Evolutionary conservation across 1,140 invertebrate genomes (phyloP), one percentile per base, ranked within the genome.

Genomic region (Ostrea denselamellosa): DNA sequence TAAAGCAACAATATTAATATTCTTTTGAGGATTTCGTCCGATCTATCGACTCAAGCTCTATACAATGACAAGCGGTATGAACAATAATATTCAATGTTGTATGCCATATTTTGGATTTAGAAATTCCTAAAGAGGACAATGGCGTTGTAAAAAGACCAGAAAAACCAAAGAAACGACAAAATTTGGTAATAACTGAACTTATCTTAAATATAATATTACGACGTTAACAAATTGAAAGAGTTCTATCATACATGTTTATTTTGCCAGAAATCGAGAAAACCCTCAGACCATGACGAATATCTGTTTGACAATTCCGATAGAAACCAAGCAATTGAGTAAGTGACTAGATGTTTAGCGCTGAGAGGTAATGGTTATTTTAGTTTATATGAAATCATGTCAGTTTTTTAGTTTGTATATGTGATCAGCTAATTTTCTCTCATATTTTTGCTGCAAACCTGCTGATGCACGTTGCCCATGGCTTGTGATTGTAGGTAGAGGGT

Each of bases 151-250:
- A 34, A 14, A 77, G 68, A 25, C 68, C 28, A 28, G 10, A 77
- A 28, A 77, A 77, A 25, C 68, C 68, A 77, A 77, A 77, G 68
- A 77, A 77, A 34, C 25, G 17, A 19, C 58, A 62, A n/a, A 19
- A 14, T 77, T 34, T 28, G 28, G 10, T 14, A 9, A 77, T 0
- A 28, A 22, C 25, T 44, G 28, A 10, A 62, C 17, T 7, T n/a
- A 62, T 62, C 17, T 62, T 62, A 62, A 62, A 14, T 14, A 0
- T n/a, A 1, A 0, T 19, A 62, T 62, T 62, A 19, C 19, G 4
- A 14, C 7, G 14, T 62, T n/a, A 5, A 7, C 17, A 58, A 19
- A 14, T 58, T 58, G 4, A 58, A 58, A 58, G 12, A 1, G 5
- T 44, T 44, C 5, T 44, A 44, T 44, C 34, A 44, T 58, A 17